phyloP scores from a whole-genome alignment of 1,140 invertebrate species.

The Lordiphosa mommai region DNA sequence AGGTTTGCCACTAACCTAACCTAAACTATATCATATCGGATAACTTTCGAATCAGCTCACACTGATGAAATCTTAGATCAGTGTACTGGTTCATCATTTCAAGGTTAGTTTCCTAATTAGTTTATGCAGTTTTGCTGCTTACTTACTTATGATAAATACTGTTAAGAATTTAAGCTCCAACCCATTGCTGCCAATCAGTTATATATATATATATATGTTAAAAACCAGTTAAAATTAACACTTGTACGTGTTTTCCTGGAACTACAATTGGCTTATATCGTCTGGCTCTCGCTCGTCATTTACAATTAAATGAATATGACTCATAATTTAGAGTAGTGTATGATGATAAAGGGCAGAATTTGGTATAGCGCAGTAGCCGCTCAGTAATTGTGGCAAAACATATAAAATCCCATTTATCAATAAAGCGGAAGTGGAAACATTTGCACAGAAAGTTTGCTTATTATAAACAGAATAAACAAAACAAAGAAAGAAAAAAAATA shows the following conservation, averaged over 20 bases:
- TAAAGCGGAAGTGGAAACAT: slow-evolving; percentile 34
- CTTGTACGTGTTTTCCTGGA: slow-evolving; percentile 38
- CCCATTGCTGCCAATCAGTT: slow-evolving; percentile 1
- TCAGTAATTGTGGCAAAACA: too few species aligned
- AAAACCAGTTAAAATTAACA: slow-evolving; percentile 32
- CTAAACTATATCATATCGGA: too few species aligned
- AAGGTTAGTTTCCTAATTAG: too few species aligned
- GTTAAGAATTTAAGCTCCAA: too few species aligned
- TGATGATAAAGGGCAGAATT: slow-evolving; percentile 2
- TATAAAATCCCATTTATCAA: slow-evolving; percentile 15
- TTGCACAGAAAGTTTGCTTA: background rate
- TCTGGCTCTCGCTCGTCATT: too few species aligned
- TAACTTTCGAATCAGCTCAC: too few species aligned
- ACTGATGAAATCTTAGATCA: too few species aligned
- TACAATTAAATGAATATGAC: slow-evolving; percentile 9
- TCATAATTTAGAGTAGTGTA: slow-evolving; percentile 2
- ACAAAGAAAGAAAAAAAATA: background rate
- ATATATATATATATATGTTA: background rate
- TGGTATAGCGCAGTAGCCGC: slow-evolving; percentile 16
- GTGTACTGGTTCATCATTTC: too few species aligned
- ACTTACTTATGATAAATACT: too few species aligned
- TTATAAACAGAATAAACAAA: background rate
- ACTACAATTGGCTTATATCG: slow-evolving; percentile 22
- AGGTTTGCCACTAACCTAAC: too few species aligned
- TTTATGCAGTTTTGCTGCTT: too few species aligned